Conservation (phyloP, 2,113 vertebrate genomes). For the Tachysurus fulvidraco region DNA sequence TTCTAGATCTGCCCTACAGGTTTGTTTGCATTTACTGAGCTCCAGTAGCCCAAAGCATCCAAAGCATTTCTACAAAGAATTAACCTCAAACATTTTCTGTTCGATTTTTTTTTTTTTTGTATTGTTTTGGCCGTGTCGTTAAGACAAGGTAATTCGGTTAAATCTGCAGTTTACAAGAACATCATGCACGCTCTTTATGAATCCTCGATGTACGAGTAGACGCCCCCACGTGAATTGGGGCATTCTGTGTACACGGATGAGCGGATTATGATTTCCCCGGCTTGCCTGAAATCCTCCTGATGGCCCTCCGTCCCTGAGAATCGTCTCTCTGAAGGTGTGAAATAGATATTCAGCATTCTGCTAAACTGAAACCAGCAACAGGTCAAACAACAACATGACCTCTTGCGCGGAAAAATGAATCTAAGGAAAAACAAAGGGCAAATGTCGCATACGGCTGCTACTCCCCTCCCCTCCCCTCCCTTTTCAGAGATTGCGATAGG, state of each 20-base stretch:
- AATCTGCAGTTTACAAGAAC: slow-evolving; percentile 41
- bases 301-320: slow-evolving; percentile 6
- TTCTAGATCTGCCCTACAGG: background rate
- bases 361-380: slow-evolving; percentile 31
- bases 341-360: slow-evolving; percentile 36
- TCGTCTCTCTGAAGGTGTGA: slow-evolving; percentile 37
- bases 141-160: slow-evolving; percentile 47
- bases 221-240: background rate
- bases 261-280: slow-evolving; percentile 33
- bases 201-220: slow-evolving; percentile 7
- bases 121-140: slow-evolving; percentile 35
- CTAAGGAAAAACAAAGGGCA: slow-evolving; percentile 1
- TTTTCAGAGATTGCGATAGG: slow-evolving; percentile 28
- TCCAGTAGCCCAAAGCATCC: too few relatives aligned
- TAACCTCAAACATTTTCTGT: slow-evolving; percentile 7
- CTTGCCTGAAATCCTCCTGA: slow-evolving; percentile 1
- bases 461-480: background rate
- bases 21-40: background rate
- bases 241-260: slow-evolving; percentile 24
- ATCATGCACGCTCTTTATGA: slow-evolving; percentile 16
- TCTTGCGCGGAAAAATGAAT: slow-evolving; percentile 3
- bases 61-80: background rate
- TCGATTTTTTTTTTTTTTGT: background rate
- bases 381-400: slow-evolving; percentile 46
- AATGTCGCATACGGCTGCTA: background rate